These are phyloP conservation scores for Avahi laniger DNA, from an alignment of 2,797 vertebrate genomes.

Conservation along the genomic window DNA sequence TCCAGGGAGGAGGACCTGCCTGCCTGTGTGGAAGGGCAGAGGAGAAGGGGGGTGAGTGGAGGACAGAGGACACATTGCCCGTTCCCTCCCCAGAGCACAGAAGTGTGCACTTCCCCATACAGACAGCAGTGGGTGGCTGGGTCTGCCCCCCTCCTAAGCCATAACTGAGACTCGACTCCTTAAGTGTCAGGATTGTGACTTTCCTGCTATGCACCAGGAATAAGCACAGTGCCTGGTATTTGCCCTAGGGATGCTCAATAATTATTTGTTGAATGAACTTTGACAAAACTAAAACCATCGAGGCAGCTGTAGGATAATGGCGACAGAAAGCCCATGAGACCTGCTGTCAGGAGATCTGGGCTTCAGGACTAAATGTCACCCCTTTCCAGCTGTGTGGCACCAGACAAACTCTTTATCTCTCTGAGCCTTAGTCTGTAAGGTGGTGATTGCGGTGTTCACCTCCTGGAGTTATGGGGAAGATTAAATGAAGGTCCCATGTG, in stretches of 20 bases:
- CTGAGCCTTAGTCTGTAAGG: not conserved
- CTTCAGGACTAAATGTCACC: not conserved
- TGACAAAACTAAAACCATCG: not conserved
- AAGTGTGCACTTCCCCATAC: not conserved
- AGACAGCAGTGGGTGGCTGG: not conserved
- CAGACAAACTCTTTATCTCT: not conserved
- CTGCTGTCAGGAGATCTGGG: not conserved
- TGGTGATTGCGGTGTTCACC: not conserved
- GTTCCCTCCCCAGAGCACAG: not conserved
- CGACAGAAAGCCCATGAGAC: not conserved
- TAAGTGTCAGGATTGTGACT: not conserved
- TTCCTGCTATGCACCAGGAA: not conserved
- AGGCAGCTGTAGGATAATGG: not conserved
- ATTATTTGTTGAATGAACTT: slow-evolving; percentile 40
- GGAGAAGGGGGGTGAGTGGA: not conserved
- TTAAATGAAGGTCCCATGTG: not conserved
- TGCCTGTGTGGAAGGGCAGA: not conserved
- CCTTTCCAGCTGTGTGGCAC: not conserved
- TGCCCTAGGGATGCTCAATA: not conserved
- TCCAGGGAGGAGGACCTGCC: not conserved
- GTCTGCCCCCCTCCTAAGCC: not conserved
- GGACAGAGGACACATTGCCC: accelerated
- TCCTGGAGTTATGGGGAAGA: not conserved
- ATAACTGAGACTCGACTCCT: not conserved
- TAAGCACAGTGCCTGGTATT: not conserved